A percentile compares a stretch with the other conserved stretches of the same genome.
phyloP scores from a whole-genome alignment of 2,113 vertebrate genomes.

The Alectura lathami region DNA sequence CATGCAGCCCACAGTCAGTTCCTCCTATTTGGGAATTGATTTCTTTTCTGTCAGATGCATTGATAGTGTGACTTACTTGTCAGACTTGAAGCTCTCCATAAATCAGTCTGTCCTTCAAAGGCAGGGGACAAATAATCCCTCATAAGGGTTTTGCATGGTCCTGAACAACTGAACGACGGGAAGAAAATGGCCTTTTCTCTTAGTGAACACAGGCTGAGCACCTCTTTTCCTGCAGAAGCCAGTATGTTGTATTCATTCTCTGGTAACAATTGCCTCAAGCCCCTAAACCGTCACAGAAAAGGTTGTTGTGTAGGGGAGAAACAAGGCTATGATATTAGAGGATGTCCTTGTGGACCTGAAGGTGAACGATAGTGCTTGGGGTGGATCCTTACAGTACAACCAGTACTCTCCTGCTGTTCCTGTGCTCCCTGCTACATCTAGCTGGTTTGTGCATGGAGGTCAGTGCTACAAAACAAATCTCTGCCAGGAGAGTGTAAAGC shows the following conservation, averaged over 20 bases:
- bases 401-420: not conserved
- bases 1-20: not conserved
- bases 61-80: not conserved
- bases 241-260: not conserved
- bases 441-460: not conserved
- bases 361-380: not conserved
- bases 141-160: not conserved
- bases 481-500: not conserved
- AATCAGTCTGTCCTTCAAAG: not conserved
- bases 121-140: not conserved
- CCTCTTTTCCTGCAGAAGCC: not conserved
- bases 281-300: not conserved
- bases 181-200: not conserved
- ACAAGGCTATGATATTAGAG: not conserved
- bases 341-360: not conserved
- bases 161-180: not conserved
- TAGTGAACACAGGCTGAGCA: not conserved
- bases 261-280: not conserved
- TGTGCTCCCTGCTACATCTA: not conserved
- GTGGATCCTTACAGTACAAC: not conserved
- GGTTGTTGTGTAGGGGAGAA: not conserved
- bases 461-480: not conserved
- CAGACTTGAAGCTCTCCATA: not conserved
- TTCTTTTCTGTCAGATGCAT: not conserved
- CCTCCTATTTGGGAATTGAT: not conserved